Conservation (phyloP, 2,113 vertebrate genomes). For the Nothoprocta pentlandii region DNA sequence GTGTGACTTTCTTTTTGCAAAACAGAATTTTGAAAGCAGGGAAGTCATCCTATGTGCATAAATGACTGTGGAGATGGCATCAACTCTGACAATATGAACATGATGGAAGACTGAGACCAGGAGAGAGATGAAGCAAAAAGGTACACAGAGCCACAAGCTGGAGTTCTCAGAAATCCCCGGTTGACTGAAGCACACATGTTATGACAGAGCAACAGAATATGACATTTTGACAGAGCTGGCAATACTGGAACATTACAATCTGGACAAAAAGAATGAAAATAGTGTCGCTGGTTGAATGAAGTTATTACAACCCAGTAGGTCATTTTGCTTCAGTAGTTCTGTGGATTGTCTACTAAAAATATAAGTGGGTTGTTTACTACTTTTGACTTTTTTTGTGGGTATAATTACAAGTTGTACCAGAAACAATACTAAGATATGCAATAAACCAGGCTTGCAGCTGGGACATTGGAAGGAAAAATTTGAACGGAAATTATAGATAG, state of each 20-base stretch:
- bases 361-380: slow-evolving; percentile 1
- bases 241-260: neutral
- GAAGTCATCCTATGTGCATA: neutral
- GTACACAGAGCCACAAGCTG: neutral
- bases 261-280: neutral
- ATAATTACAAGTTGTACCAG: neutral
- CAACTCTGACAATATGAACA: slow-evolving; percentile 6
- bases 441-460: neutral
- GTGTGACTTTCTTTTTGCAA: slow-evolving; percentile 29
- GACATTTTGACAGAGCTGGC: neutral
- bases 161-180: neutral
- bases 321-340: slow-evolving; percentile 36
- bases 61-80: slow-evolving; percentile 31
- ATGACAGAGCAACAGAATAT: neutral
- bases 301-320: neutral
- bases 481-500: neutral
- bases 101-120: neutral
- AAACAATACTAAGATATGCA: neutral
- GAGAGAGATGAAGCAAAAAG: neutral
- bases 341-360: neutral
- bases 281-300: neutral
- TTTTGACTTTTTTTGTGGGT: neutral
- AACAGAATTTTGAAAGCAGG: slow-evolving; percentile 12
- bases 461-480: neutral
- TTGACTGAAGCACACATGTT: neutral